phyloP scores from a whole-genome alignment of 2,113 vertebrate species.

The Zeus faber region DNA sequence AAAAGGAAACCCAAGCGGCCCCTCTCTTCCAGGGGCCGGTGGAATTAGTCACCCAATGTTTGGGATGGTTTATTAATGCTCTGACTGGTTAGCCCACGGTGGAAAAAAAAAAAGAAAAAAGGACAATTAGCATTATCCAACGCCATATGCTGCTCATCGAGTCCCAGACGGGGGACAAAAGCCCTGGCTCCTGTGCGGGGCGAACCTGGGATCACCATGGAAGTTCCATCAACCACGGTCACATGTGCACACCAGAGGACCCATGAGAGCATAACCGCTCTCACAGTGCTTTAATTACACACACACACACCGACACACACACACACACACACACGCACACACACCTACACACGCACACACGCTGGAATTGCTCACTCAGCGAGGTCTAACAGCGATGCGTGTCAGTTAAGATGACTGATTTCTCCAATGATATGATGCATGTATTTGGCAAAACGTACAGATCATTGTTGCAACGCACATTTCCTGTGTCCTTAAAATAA shows the following conservation, averaged over 20 bases:
- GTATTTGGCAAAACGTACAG: constrained; percentile 4
- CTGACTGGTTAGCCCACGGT: constrained; percentile 73
- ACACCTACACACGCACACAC: no score
- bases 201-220: constrained; percentile 77
- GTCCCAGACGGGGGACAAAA: constrained; percentile 67
- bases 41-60: constrained; percentile 64
- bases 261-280: constrained; percentile 61
- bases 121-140: constrained; percentile 80
- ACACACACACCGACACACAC: no score
- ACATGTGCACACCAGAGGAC: constrained; percentile 59
- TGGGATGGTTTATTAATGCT: constrained; percentile 75
- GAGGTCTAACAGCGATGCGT: constrained; percentile 42
- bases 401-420: constrained; percentile 43
- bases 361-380: constrained; percentile 55
- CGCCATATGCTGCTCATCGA: constrained; percentile 81
- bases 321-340: no score
- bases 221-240: constrained; percentile 65
- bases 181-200: constrained; percentile 61
- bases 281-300: constrained; percentile 65
- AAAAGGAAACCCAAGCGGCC: constrained; percentile 65
- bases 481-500: no score
- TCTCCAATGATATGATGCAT: constrained; percentile 35
- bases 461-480: neutral
- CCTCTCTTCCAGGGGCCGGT: constrained; percentile 39
- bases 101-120: no score